Evolutionary conservation across 1,140 invertebrate species (phyloP), one percentile per base, ranked within the genome.

Genomic region (Matsumurasca onukii): DNA sequence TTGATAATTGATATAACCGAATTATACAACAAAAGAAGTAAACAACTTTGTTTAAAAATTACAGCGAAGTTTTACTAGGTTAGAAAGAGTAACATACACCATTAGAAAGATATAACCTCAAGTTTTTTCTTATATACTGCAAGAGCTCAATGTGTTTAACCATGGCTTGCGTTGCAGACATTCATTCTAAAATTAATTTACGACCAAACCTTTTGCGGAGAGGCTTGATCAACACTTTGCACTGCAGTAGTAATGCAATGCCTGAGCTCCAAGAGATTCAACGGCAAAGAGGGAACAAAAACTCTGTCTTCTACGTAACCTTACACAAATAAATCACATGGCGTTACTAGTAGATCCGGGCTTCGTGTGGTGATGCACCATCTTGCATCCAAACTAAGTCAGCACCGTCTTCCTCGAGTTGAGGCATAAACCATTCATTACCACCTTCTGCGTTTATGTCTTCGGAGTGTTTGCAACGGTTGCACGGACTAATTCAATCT

Each of bases 151-250:
- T 27, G 30, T 59, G 22, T 59, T n/a, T 2, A 59, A 59, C 55
- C 55, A 27, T 24, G 24, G 22, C 55, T 59, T 59, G 55, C 55
- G 25, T 59, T 59, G 22, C 55, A 59, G 25, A 59, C 22, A 59
- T 59, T 27, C n/a, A 59, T 59, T 59, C 15, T 59, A 29, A 25
- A 29, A 59, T 29, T 27, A 59, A 59, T 27, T 27, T 59, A 22
- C 30, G 55, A 59, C 55, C 55, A 29, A 59, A 59, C 55, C 25
- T 59, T 59, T 59, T 59, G 55, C 25, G 30, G 55, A 59, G 55
- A 27, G 2, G 55, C 55, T 27, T 59, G 9, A 59, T 59, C 55
- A 27, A 59, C 22, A 59, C 55, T 59, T 59, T 59, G 55, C n/a
- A 59, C n/a, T n/a, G n/a, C 25, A 27, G 22, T 27, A 59, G 55